Evolutionary conservation across 2,888 invertebrate genomes (phyloP), one percentile per base, ranked within the genome.

Genomic region (Lamellibrachia satsuma): DNA sequence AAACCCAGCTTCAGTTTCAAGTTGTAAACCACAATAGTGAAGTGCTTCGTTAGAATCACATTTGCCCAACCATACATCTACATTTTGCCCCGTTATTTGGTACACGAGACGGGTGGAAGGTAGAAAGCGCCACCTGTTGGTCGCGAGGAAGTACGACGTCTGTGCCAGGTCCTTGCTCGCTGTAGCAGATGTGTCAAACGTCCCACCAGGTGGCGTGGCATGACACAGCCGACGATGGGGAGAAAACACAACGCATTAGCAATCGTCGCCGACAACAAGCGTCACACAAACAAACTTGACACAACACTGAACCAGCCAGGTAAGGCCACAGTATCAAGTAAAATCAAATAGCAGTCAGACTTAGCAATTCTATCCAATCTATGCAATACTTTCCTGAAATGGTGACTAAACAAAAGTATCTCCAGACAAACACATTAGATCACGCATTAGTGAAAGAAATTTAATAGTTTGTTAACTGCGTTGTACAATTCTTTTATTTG

Each of bases 91-190:
- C 75, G 75, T 22, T 75, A 75, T 75, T 22, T n/a, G 75, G 75
- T 75, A 75, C 15, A 75, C 75, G n/a, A n/a, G 75, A 39, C 39
- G 39, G 39, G 39, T 39, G 39, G 39, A 39, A 75, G n/a, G 75
- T 75, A 52, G 52, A 39, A 60, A 27, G 39, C 51, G 90, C 92
- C 91, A 98, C 98, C 98, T 98, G 97, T 99, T 99, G 92, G 99
- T 99, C 94, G 99, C 99, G 98, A 99, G 98, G 97, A 99, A 99
- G 97, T 99, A 99, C 4, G 99, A 99, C 52, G 99, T 99, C 97
- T 99, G 99, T 92, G 99, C 99, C 96, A 99, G 97, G 97, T 99
- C 99, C 97, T 99, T 99, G 96, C 98, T 98, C 93, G 99, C 98
- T 98, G 97, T 93, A 57, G 91, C 57, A 7, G 75, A 75, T 75